Percentiles rank a stretch among this genome's conserved stretches.
phyloP scores from a whole-genome alignment of 2,888 invertebrate genomes.

The Carpatolechia fugitivella region DNA sequence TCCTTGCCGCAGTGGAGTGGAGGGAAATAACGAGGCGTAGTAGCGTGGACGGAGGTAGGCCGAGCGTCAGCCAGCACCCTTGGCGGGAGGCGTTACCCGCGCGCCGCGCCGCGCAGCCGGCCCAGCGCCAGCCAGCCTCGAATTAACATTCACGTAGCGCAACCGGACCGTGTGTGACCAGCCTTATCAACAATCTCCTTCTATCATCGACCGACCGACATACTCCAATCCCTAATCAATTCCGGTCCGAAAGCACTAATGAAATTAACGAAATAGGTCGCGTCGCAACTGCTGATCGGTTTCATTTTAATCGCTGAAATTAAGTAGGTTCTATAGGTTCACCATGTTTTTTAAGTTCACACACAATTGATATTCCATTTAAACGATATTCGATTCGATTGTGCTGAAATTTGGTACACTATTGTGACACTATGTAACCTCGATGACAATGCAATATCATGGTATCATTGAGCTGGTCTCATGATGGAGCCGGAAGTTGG shows the following conservation, averaged over 20 bases:
- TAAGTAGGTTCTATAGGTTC: not conserved
- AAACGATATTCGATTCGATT: too few species aligned
- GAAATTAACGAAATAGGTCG: conserved; percentile 13
- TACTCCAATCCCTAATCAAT: conserved; percentile 10
- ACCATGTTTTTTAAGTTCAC: too few species aligned
- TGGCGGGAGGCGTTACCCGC: not conserved
- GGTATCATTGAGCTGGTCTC: too few species aligned
- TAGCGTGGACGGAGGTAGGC: conserved; percentile 6
- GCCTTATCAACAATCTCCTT: conserved; percentile 36
- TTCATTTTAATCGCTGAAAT: conserved; percentile 5
- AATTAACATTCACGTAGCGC: conserved; percentile 46
- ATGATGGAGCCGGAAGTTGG: too few species aligned
- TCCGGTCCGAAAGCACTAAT: conserved; percentile 3
- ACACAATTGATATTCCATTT: too few species aligned
- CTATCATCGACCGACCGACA: conserved; percentile 27
- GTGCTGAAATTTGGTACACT: too few species aligned
- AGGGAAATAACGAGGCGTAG: conserved; percentile 22
- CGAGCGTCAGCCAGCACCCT: not conserved
- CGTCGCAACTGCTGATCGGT: not conserved
- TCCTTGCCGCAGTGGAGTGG: conserved; percentile 20
- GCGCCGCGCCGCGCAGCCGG: not conserved
- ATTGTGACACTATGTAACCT: too few species aligned
- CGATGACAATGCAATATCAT: too few species aligned
- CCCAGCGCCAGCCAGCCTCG: not conserved
- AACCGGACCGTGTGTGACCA: conserved; percentile 43